Conservation (phyloP, 2,113 vertebrate species). For the Suricata suricatta region DNA sequence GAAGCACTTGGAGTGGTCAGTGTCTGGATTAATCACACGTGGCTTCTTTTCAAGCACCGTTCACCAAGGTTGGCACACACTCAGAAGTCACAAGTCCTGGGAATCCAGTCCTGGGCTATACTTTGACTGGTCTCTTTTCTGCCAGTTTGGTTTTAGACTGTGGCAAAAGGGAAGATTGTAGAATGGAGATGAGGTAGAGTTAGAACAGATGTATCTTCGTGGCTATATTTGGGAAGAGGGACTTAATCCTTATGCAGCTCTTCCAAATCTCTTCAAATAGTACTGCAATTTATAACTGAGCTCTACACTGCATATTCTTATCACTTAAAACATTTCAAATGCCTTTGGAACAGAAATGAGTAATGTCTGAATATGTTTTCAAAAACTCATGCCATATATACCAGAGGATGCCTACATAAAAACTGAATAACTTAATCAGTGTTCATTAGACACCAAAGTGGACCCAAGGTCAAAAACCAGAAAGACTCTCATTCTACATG, state of each 20-base stretch:
- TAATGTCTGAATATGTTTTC: conserved; percentile 58
- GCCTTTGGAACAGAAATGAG: conserved; percentile 56
- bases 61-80: no score
- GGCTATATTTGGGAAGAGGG: neutral
- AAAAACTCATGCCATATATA: conserved; percentile 49
- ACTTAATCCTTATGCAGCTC: neutral
- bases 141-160: neutral
- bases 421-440: neutral
- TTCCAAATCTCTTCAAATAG: neutral
- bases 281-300: neutral
- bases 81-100: neutral
- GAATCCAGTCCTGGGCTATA: neutral
- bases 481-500: conserved; percentile 35
- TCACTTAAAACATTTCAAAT: conserved; percentile 23
- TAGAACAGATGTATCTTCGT: neutral
- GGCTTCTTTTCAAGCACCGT: no score
- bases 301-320: neutral
- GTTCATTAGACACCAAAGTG: conserved; percentile 23
- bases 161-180: neutral
- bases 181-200: neutral
- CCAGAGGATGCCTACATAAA: conserved; percentile 18
- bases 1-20: no score
- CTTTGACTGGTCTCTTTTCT: neutral
- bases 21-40: neutral
- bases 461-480: conserved; percentile 22